phyloP scores from a whole-genome alignment of 2,797 vertebrate species.

The Serranus cabrilla region DNA sequence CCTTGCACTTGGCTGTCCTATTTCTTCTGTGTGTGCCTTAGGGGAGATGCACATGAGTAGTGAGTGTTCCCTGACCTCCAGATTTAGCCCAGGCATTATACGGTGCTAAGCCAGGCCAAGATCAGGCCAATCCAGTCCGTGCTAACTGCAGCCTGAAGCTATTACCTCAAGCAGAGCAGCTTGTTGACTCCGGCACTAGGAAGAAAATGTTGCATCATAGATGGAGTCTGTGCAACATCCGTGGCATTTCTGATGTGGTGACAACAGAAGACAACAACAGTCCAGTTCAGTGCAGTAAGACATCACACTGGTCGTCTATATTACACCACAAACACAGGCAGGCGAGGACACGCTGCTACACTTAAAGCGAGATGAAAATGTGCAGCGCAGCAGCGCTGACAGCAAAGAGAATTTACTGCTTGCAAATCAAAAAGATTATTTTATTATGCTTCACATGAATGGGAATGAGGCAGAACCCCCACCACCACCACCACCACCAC shows the following conservation, averaged over 20 bases:
- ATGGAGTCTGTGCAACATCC: background rate
- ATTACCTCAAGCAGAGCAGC: constrained; percentile 24
- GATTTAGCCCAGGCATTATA: constrained; percentile 58
- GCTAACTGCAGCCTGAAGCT: constrained; percentile 1
- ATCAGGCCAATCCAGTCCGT: constrained; percentile 30
- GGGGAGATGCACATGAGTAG: constrained; percentile 51
- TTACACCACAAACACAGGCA: constrained; percentile 26
- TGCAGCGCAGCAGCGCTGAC: constrained; percentile 48
- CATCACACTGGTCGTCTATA: constrained; percentile 20
- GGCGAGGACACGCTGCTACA: constrained; percentile 30
- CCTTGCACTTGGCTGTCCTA: constrained; percentile 66
- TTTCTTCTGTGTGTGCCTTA: constrained; percentile 53
- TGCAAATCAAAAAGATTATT: constrained; percentile 77
- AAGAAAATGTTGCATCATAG: constrained; percentile 1
- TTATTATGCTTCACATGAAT: constrained; percentile 72
- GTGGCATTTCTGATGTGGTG: constrained; percentile 10
- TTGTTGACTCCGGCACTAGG: constrained; percentile 2
- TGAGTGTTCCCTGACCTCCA: constrained; percentile 61
- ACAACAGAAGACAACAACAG: constrained; percentile 32
- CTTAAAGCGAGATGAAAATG: constrained; percentile 51
- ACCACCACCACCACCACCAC: background rate
- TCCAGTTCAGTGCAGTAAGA: constrained; percentile 33
- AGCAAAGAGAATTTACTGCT: constrained; percentile 71
- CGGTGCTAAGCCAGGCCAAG: constrained; percentile 3
- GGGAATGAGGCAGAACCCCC: constrained; percentile 41